Evolutionary conservation across 2,113 vertebrate species (phyloP).

Genomic region (Odocoileus hemionus): DNA sequence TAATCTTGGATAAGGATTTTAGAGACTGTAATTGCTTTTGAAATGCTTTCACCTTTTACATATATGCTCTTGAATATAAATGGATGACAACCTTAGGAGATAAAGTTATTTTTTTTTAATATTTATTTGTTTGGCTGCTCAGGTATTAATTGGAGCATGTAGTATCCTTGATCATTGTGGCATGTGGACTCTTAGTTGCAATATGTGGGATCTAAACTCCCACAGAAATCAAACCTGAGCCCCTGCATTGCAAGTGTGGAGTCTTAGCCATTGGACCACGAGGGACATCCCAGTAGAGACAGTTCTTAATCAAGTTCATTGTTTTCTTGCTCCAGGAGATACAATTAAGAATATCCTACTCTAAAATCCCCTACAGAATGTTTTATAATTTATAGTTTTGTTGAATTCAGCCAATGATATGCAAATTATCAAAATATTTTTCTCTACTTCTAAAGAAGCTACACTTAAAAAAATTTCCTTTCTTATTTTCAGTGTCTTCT

Average conservation of each 20-base stretch:
- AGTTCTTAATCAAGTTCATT: neutral
- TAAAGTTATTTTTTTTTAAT: neutral
- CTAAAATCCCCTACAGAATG: rapidly evolving
- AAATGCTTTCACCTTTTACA: neutral
- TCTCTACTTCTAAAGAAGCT: neutral
- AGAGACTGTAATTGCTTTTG: neutral
- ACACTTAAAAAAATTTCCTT: neutral
- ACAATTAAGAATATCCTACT: neutral
- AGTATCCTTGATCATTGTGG: neutral
- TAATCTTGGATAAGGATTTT: neutral
- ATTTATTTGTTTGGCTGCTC: neutral
- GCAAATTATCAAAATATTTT: neutral
- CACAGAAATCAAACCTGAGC: neutral
- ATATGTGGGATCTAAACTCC: neutral
- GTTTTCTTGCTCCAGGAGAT: neutral
- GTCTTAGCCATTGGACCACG: neutral
- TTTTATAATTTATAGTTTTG: neutral
- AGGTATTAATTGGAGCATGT: neutral
- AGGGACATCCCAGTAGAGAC: neutral
- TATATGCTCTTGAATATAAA: neutral
- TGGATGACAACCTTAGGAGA: neutral
- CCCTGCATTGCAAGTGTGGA: neutral
- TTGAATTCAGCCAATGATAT: neutral
- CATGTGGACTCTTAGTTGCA: neutral
- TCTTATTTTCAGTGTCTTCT: neutral